Percentiles rank a stretch among this genome's conserved stretches.
phyloP scores from a whole-genome alignment of 2,113 vertebrate species.

The Cyphomyrus discorhynchus region DNA sequence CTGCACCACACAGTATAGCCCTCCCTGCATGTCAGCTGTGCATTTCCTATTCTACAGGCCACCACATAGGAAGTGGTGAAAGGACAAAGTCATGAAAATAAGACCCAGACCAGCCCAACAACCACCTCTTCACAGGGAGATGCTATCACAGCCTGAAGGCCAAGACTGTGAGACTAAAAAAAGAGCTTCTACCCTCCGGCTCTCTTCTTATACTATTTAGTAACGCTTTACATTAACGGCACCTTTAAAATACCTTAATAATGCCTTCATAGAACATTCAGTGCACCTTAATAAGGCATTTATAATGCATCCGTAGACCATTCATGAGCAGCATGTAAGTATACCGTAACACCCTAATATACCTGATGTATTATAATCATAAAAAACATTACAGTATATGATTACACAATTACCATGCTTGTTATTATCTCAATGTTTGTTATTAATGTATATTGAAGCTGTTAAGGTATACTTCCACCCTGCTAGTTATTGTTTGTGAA shows the following conservation, averaged over 20 bases:
- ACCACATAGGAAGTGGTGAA: not conserved
- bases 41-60: not conserved
- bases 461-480: not conserved
- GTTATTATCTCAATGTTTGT: too few species aligned
- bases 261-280: too few species aligned
- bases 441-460: not conserved
- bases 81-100: not conserved
- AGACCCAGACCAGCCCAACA: not conserved
- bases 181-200: not conserved
- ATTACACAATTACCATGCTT: too few species aligned
- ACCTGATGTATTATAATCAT: not conserved
- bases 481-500: not conserved
- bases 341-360: not conserved
- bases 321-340: not conserved
- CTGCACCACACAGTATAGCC: not conserved
- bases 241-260: not conserved
- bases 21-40: not conserved
- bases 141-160: not conserved
- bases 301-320: not conserved
- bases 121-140: not conserved
- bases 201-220: not conserved
- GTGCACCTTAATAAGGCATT: not conserved
- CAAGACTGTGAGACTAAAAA: not conserved
- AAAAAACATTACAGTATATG: too few species aligned
- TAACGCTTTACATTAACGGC: not conserved